phyloP scores from a whole-genome alignment of 2,113 vertebrate genomes.

The Choloepus hoffmanni region DNA sequence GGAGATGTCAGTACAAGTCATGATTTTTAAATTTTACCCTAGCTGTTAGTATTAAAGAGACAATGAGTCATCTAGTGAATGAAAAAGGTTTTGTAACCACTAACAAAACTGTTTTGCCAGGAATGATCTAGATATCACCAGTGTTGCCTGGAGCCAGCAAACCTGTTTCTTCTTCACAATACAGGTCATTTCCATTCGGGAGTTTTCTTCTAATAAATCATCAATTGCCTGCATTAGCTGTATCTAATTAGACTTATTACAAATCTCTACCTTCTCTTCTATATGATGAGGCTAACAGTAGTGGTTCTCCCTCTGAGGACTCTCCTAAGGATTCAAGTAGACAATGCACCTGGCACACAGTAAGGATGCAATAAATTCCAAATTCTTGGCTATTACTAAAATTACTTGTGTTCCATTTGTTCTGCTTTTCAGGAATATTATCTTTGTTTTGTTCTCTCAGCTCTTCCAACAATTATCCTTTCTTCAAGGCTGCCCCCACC shows the following conservation, averaged over 20 bases:
- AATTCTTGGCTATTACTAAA: not conserved
- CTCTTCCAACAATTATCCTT: not conserved
- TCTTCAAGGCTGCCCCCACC: not conserved
- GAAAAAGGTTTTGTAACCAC: not conserved
- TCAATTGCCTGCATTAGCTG: not conserved
- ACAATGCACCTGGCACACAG: not conserved
- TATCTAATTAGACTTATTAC: not conserved
- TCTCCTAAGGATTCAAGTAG: not conserved
- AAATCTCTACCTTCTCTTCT: not conserved
- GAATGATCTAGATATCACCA: not conserved
- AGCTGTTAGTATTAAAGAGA: not conserved
- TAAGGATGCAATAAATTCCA: not conserved
- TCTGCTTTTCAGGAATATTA: not conserved
- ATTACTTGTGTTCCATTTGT: not conserved
- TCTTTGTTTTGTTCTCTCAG: not conserved
- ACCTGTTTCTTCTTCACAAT: not conserved
- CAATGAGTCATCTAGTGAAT: not conserved
- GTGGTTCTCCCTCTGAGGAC: not conserved
- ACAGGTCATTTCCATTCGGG: not conserved
- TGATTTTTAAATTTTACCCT: not conserved
- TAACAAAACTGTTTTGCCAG: slow-evolving; percentile 20
- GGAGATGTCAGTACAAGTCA: not conserved
- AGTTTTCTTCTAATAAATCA: not conserved
- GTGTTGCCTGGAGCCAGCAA: not conserved
- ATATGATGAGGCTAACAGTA: not conserved